Base-by-base conservation (phyloP, 2,888 invertebrate genomes). In the Malacosoma neustria region DNA sequence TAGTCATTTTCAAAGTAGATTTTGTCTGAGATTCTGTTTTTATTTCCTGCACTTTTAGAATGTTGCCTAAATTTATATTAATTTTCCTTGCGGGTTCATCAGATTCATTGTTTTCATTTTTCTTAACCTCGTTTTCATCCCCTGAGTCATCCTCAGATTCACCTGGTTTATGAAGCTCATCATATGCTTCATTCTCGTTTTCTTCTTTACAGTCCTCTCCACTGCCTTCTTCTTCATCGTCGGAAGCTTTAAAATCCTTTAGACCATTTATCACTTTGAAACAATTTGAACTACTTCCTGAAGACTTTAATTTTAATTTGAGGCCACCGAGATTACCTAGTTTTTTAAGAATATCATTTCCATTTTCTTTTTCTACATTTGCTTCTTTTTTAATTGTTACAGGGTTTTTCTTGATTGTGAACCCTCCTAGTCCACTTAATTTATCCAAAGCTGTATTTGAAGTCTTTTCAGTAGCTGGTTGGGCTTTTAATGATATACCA, bases 261-360 rank as follows among this genome's bases (percentile, higher is more conserved):
- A 85, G 56, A 3, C 85, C 85, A 48, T 85, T 85, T 2, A 85
- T 56, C 4, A 84, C 84, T 66, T 80, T 79, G 41, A 85, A 84
- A 1, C 69, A 70, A 46, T 76, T 82, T 1, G 66, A 42, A 44
- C 74, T 76, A 43, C 47, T 65, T 0, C 84, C 82, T 42, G 82
- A 82, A n/a, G 74, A 77, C 58, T 79, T 85, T 3, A 85, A 49
- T 52, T 84, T 85, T 1, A 85, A 57, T 58, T 85, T 85, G 11
- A 85, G 74, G 2, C 82, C 81, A n/a, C 85, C 85, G 11, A 84
- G 62, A 46, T 73, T 66, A 1, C 73, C 84, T 35, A 85, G 50
- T 49, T 75, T 82, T 55, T 77, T 22, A 7, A 22, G 65, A 63
- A 84, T 66, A 0, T 77, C 60, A 55, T 79, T 73, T 34, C 51